Base-by-base conservation (phyloP, 1,140 invertebrate genomes). In the Teleogryllus occipitalis region DNA sequence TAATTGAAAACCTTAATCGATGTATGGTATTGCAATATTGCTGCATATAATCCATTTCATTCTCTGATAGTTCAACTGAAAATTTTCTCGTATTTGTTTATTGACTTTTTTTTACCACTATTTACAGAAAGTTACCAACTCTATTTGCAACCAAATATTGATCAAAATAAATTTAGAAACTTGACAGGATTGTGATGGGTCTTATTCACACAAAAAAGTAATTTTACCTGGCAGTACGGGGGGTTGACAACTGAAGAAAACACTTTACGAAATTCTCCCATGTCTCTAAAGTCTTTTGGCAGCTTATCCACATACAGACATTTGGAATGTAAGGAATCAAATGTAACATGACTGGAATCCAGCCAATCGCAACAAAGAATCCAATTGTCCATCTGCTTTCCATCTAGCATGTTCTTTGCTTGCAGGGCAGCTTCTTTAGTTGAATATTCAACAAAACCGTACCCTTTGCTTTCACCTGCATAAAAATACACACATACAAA, bases 371-470 rank as follows among this genome's bases (percentile, higher is more conserved):
- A 90, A 73, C 89, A 87, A 8, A 90, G 81, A 14, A 83, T 84
- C 65, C 83, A 82, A 46, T 84, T 86, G 10, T 86, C 83, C 21
- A 89, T 82, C 65, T 84, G 82, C 78, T 85, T 85, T 72, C 87
- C 87, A 82, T 91, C 89, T 74, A 91, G 78, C 47, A 87, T 83
- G 77, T 85, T 85, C 78, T 87, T 87, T 8, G 88, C 88, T 75
- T 87, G 86, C 5, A 87, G 82, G 5, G 88, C 88, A 39, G 87
- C 86, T 80, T 89, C 86, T 82, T 87, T 88, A 48, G 85, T 87
- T 22, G 85, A 83, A 84, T 88, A 91, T 82, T 90, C 88, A 10
- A 91, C 88, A 82, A 91, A 88, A n/a, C 90, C 90, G 85, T 90
- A 91, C 5, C 89, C 89, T 83, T 90, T 90, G 82, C 86, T 89